Conservation (phyloP, 2,888 invertebrate species). For the Chymomyza fuscimana region DNA sequence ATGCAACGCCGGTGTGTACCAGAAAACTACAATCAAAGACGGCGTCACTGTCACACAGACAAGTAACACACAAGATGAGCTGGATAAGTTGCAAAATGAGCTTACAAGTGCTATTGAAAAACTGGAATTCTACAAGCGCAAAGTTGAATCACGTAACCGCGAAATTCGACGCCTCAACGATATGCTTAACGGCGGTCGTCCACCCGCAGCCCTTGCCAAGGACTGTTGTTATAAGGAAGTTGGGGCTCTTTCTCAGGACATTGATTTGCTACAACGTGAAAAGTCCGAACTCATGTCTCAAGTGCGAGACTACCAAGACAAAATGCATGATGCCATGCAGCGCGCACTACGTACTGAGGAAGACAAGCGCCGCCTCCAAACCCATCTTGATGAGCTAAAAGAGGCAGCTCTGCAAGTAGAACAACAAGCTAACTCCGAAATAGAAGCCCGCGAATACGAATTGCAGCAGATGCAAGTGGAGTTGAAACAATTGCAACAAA, state of each 20-base stretch:
- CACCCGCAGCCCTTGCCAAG: slow-evolving; percentile 83
- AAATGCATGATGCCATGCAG: slow-evolving; percentile 88
- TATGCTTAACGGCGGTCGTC: slow-evolving; percentile 87
- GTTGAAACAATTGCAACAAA: slow-evolving; percentile 51
- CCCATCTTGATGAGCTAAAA: slow-evolving; percentile 87
- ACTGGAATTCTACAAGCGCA: slow-evolving; percentile 79
- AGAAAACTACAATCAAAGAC: slow-evolving; percentile 57
- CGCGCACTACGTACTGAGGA: slow-evolving; percentile 87
- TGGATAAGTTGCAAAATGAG: slow-evolving; percentile 79
- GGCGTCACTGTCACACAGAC: slow-evolving; percentile 66
- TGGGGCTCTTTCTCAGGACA: slow-evolving; percentile 82
- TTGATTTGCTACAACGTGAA: slow-evolving; percentile 82
- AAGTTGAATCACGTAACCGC: slow-evolving; percentile 81
- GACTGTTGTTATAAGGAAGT: slow-evolving; percentile 85
- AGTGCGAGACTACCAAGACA: slow-evolving; percentile 73
- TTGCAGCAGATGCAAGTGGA: slow-evolving; percentile 74
- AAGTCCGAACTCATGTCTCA: slow-evolving; percentile 80
- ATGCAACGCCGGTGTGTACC: slow-evolving; percentile 70
- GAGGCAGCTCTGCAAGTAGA: slow-evolving; percentile 87
- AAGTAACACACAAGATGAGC: slow-evolving; percentile 61
- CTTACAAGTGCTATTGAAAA: slow-evolving; percentile 79
- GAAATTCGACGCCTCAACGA: slow-evolving; percentile 86
- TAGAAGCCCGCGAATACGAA: slow-evolving; percentile 82
- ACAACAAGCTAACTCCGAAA: slow-evolving; percentile 86
- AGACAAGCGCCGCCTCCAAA: slow-evolving; percentile 85